Base-by-base conservation (phyloP, 2,888 invertebrate species). In the Microplitis manilae region DNA sequence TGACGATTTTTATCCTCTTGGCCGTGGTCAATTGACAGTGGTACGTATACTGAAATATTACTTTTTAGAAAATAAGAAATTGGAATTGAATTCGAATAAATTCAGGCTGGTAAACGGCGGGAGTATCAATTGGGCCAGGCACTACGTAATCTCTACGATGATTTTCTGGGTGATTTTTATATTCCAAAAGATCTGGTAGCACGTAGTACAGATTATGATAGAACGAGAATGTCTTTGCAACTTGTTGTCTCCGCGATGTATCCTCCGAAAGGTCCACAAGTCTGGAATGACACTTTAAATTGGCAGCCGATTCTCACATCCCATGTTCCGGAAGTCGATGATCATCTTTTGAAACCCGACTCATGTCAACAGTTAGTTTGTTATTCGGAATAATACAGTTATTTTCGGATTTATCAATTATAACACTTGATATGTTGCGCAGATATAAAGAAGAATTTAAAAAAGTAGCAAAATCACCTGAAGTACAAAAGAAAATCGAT, bases 221-320 rank as follows among this genome's bases (percentile, higher is more conserved):
- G 95, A 70, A 95, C 95, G 0, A 91, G 95, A 87, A 94, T 94
- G 93, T 94, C 94, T 5, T 94, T 93, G 0, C 90, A 94, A 79
- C 90, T 93, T 17, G 93, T 93, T 4, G 87, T 94, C 77, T 92
- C 94, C 5, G 95, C 93, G 0, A 84, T 95, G 61, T 95, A 92
- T 85, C 94, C 93, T 2, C 94, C 94, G 0, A 84, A 87, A 9
- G 87, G 87, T 1, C 86, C 90, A 1, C 92, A 93, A 84, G 88
- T 86, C 73, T 93, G 93, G 93, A 91, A 92, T 82, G 87, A 90
- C 0, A 83, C 88, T 20, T 83, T 94, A 50, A 86, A 90, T 77
- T 94, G 94, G 94, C 93, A 94, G 83, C 94, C 94, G 0, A 92
- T 94, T 41, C 80, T 81, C 0, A 60, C 78, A 39, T 77, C 73